These are phyloP conservation scores for Leucoraja erinaceus DNA, from an alignment of 2,113 vertebrate genomes.

Conservation along the genomic window DNA sequence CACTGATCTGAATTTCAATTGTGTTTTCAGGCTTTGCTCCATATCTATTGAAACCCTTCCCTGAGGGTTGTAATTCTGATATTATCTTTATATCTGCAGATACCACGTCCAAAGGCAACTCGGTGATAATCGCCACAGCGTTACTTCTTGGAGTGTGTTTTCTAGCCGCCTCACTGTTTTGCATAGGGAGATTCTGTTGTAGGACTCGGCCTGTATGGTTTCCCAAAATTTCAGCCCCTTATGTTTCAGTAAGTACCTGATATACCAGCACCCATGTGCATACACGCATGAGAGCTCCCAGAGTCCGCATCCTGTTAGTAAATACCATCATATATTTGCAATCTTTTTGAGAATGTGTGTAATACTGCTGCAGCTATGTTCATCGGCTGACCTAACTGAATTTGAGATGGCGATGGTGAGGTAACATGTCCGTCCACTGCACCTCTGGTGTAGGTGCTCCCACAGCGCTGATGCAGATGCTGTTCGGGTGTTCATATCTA, in stretches of 20 bases:
- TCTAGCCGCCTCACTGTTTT: background rate
- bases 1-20: background rate
- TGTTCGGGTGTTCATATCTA: too few relatives aligned
- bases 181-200: background rate
- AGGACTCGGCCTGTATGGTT: background rate
- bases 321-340: background rate
- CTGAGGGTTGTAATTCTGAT: background rate
- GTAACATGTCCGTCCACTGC: too few relatives aligned
- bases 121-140: background rate
- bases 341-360: background rate
- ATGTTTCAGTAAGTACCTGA: background rate
- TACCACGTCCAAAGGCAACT: background rate
- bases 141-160: background rate
- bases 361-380: background rate
- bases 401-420: too few relatives aligned
- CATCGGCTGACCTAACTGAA: background rate
- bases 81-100: background rate
- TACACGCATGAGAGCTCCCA: background rate
- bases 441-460: too few relatives aligned
- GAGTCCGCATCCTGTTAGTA: background rate
- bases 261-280: background rate
- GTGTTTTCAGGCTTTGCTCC: background rate
- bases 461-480: too few relatives aligned
- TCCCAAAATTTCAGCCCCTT: constrained; percentile 7
- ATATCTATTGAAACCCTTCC: background rate